Base-by-base conservation (phyloP, 2,888 invertebrate species). In the Phalera bucephala region DNA sequence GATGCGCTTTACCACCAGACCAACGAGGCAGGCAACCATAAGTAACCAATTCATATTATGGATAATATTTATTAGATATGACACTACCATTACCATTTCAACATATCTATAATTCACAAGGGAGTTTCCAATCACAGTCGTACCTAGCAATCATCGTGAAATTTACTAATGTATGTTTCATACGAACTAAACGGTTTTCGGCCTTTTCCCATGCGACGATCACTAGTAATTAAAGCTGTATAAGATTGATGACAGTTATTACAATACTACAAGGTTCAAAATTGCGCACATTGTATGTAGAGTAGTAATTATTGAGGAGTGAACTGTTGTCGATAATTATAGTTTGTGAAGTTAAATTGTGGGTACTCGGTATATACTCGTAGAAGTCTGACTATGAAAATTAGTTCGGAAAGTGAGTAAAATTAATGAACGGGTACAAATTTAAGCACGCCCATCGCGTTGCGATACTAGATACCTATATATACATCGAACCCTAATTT, bases 151-250 rank as follows among this genome's bases (percentile, higher is more conserved):
- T 86, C 80, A 86, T 72, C 45, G 37, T 50, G 70, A 77, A 76
- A 79, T 72, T 73, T 72, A 74, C 72, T 76, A 80, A 77, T 87
- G 71, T 74, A 85, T 80, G 71, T 80, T 88, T 85, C 72, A 86
- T 84, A 55, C 21, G 49, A 70, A 61, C 69, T 82, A 87, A 89
- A 87, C 79, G 82, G 80, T 82, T 80, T 80, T 80, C 68, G 75
- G 81, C 65, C 72, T 75, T 75, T 83, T 82, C 86, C 81, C 82
- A 58, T 45, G 76, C 56, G 80, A 73, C 73, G 67, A 74, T 74
- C 68, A 61, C 56, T 41, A 61, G 58, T 77, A 80, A 81, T 84
- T 81, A 80, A 64, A 45, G 42, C 33, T 20, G 42, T 41, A 48
- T 49, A 42, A 29, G 36, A 26, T 40, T 36, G 33, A 36, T 47